A percentile compares a stretch with the other conserved stretches of the same genome.
Conservation (phyloP, 2,113 vertebrate species). For the Tachysurus fulvidraco region DNA sequence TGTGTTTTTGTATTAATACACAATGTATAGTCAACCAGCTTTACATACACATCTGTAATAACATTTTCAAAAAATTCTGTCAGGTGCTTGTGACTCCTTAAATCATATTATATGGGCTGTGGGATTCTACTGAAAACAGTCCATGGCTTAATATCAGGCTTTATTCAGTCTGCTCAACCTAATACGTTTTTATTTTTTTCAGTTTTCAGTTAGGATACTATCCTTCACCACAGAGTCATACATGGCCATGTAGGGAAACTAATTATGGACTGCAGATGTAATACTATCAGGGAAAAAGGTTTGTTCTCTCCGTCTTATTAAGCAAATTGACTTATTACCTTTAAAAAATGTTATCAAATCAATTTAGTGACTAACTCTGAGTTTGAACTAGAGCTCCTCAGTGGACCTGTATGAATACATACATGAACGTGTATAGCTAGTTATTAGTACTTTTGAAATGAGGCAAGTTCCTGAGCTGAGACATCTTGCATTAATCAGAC, state of each 20-base stretch:
- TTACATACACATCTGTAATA: background rate
- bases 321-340: constrained; percentile 57
- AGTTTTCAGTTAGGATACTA: constrained; percentile 38
- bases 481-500: constrained; percentile 62
- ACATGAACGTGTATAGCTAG: constrained; percentile 35
- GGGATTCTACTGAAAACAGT: background rate
- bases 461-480: constrained; percentile 62
- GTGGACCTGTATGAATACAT: background rate
- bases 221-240: constrained; percentile 26
- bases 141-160: background rate
- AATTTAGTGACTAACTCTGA: constrained; percentile 53
- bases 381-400: constrained; percentile 21
- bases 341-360: constrained; percentile 63
- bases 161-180: constrained; percentile 2
- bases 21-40: background rate
- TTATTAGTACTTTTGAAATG: constrained; percentile 59
- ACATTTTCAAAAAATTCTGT: background rate
- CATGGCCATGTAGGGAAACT: constrained; percentile 36
- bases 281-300: constrained; percentile 52
- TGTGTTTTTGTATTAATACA: background rate
- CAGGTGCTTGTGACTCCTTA: background rate
- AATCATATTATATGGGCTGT: background rate
- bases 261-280: constrained; percentile 50
- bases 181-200: constrained; percentile 42
- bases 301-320: constrained; percentile 55